phyloP scores from a whole-genome alignment of 1,140 invertebrate species.

The Gonatopus flavifemur region DNA sequence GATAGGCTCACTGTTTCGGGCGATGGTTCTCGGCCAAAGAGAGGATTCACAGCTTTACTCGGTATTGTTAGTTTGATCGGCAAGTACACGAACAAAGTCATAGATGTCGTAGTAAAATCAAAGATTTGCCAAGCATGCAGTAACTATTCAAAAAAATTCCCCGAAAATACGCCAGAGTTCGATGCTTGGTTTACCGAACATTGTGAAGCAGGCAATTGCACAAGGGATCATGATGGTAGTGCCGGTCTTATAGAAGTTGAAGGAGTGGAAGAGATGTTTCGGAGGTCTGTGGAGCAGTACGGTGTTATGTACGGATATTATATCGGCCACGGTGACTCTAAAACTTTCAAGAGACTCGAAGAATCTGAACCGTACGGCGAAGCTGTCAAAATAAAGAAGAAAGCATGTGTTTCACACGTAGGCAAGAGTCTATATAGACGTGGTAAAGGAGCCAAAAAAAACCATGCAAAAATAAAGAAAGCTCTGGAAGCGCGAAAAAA shows the following conservation, averaged over 20 bases:
- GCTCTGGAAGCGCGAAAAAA: too few relatives aligned
- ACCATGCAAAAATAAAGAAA: too few relatives aligned
- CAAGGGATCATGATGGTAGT: constrained; percentile 16
- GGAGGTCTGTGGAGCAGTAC: constrained; percentile 4
- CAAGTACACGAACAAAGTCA: too few relatives aligned
- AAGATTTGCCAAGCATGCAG: constrained; percentile 11
- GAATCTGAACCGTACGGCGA: constrained; percentile 10
- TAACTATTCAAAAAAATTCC: neutral
- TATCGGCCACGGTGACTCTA: constrained; percentile 23
- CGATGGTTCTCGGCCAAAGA: constrained; percentile 22
- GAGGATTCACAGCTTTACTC: constrained; percentile 12
- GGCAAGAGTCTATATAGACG: too few relatives aligned
- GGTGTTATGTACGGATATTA: too few relatives aligned
- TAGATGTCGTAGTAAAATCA: too few relatives aligned
- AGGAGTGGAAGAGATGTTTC: constrained; percentile 15
- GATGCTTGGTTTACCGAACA: constrained; percentile 12
- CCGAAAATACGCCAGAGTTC: constrained; percentile 5
- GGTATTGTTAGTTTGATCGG: constrained; percentile 15
- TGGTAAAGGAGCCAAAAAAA: too few relatives aligned
- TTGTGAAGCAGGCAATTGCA: constrained; percentile 8
- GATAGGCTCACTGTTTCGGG: constrained; percentile 19
- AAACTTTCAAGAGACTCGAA: constrained; percentile 14
- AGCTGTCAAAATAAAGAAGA: constrained; percentile 6
- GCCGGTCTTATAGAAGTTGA: constrained; percentile 22
- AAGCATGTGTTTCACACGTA: constrained; percentile 22